Conservation (phyloP, 2,113 vertebrate genomes). For the Cinclus cinclus region DNA sequence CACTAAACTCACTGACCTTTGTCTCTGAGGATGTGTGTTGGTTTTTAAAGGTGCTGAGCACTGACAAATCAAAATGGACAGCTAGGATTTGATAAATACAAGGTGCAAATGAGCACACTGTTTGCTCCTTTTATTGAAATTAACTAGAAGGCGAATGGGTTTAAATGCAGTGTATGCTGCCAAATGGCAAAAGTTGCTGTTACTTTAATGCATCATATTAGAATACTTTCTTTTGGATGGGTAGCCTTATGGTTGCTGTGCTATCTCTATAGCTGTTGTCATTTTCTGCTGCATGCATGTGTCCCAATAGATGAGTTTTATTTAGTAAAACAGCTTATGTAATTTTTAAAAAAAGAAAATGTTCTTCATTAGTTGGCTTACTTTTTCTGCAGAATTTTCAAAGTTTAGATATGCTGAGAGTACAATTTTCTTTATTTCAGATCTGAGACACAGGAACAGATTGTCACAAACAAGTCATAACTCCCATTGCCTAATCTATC, state of each 20-base stretch:
- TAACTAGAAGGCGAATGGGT: neutral
- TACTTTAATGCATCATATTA: neutral
- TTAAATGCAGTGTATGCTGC: neutral
- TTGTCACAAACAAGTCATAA: neutral
- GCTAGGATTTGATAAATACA: neutral
- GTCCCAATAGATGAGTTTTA: neutral
- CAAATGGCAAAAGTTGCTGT: neutral
- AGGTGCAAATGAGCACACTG: neutral
- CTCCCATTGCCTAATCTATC: neutral
- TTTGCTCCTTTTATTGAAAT: neutral
- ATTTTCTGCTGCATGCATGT: neutral
- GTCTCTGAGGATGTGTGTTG: neutral
- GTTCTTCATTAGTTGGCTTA: neutral
- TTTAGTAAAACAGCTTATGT: neutral
- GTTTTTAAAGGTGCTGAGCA: neutral
- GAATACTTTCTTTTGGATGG: neutral
- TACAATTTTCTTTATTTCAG: neutral
- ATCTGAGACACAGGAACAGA: neutral
- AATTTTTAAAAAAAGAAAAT: fast-evolving
- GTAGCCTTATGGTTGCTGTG: neutral
- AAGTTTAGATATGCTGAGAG: neutral
- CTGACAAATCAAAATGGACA: neutral
- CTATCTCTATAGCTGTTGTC: neutral
- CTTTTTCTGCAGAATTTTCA: neutral
- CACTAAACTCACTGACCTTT: neutral